Base-by-base conservation (phyloP, 2,113 vertebrate species). In the Pseudolaguvia tuberculata region DNA sequence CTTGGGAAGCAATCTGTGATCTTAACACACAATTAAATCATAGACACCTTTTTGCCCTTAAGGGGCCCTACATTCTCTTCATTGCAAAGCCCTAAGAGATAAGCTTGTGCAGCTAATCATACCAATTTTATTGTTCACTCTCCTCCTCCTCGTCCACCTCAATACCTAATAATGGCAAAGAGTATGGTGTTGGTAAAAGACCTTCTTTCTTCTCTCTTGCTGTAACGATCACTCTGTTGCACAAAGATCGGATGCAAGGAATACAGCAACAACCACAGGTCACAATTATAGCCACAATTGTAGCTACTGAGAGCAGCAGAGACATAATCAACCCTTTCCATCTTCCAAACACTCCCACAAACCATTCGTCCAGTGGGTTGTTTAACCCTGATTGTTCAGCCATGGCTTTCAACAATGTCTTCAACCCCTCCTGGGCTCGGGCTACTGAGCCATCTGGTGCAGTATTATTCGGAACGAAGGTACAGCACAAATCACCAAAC, bases 211-310 rank as follows among this genome's bases (percentile, higher is more conserved):
- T 59, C 12, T 59, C 56, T 6, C 4, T 59, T 18, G 56, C 56
- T n/a, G 56, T 59, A 2, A 23, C 21, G 11, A 59, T 59, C 14
- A 59, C 14, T 4, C 56, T 59, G 17, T 59, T 18, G 14, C 17
- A n/a, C 2, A 59, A 12, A 2, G 50, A 52, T 3, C 50, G 3
- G 3, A 52, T 52, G 10, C 50, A 52, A 52, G 50, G 50, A 15
- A 59, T 59, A 12, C 56, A 59, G 12, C 56, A 59, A 23, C 56
- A 59, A 3, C 56, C 56, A 59, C 56, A 59, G 17, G 56, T 59
- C 4, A 59, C 56, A 3, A 59, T 6, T n/a, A 59, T 59, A 27
- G 4, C 56, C 6, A 23, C 21, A 59, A 59, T 6, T 5, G 12
- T 12, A 27, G 56, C 56, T 23, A 59, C 11, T 2, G 56, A 59